Conservation (phyloP, 2,797 vertebrate species). For the Gallinago nigripennis region DNA sequence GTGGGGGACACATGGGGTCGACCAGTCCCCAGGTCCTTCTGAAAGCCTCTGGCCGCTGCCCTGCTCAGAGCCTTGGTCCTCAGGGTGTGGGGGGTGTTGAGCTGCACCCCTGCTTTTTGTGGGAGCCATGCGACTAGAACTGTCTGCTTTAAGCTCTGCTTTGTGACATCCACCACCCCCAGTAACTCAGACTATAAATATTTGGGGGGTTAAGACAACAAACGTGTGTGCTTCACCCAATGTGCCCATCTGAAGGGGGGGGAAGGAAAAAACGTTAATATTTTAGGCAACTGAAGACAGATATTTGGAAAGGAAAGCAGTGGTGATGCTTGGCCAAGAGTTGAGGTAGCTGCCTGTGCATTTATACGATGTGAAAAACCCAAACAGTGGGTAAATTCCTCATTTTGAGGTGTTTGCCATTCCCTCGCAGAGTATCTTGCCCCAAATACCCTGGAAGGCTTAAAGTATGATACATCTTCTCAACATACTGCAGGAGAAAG, state of each 20-base stretch:
- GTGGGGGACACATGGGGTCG: fast-evolving
- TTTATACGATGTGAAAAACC: background rate
- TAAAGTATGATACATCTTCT: background rate
- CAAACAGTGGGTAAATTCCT: background rate
- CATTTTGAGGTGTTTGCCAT: background rate
- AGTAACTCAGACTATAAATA: background rate
- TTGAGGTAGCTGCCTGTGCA: background rate
- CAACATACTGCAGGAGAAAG: background rate
- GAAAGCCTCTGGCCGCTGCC: background rate
- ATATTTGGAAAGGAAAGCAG: background rate
- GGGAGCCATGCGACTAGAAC: background rate
- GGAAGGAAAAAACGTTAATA: background rate
- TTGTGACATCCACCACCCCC: fast-evolving
- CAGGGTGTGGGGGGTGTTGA: fast-evolving
- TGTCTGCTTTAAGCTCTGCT: background rate
- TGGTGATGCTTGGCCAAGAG: background rate
- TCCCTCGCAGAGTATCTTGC: background rate
- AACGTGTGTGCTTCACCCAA: fast-evolving
- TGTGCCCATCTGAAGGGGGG: fast-evolving
- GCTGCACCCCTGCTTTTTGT: background rate
- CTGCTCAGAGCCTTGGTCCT: fast-evolving
- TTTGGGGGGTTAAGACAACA: background rate
- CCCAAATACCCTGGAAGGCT: background rate
- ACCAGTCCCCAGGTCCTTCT: fast-evolving
- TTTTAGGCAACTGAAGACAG: background rate